phyloP scores from a whole-genome alignment of 2,888 invertebrate species.

The Dorcus hopei region DNA sequence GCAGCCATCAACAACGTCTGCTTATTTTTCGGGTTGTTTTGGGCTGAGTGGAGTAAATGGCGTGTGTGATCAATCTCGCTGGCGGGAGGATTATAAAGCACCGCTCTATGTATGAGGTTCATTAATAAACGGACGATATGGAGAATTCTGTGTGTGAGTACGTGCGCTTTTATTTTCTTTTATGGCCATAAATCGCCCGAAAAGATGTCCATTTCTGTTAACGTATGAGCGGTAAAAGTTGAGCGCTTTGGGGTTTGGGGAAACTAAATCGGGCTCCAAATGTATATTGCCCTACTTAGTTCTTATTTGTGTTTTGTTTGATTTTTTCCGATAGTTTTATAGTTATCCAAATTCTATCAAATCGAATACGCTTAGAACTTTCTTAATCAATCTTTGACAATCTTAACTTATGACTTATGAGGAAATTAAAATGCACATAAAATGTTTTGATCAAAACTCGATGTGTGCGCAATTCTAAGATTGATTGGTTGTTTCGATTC shows the following conservation, averaged over 20 bases:
- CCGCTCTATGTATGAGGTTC: slow-evolving; percentile 38
- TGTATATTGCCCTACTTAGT: too few relatives aligned
- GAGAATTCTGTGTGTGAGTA: slow-evolving; percentile 5
- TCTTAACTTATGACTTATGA: too few relatives aligned
- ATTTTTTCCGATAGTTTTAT: too few relatives aligned
- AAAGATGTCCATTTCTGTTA: slow-evolving; percentile 1
- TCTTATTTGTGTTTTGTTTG: too few relatives aligned
- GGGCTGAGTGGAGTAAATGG: slow-evolving; percentile 42
- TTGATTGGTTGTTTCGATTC: too few relatives aligned
- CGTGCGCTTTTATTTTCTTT: slow-evolving; percentile 6
- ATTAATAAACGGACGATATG: slow-evolving; percentile 34
- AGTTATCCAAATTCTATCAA: too few relatives aligned
- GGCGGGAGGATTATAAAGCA: slow-evolving; percentile 38
- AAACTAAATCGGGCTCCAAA: too few relatives aligned
- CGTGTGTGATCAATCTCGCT: slow-evolving; percentile 46
- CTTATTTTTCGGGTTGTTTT: slow-evolving; percentile 46
- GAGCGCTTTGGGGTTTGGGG: neutral
- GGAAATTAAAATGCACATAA: too few relatives aligned
- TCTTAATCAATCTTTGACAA: too few relatives aligned
- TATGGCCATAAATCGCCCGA: neutral
- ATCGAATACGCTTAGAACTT: too few relatives aligned
- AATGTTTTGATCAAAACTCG: too few relatives aligned
- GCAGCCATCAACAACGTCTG: slow-evolving; percentile 44
- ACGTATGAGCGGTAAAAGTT: neutral
- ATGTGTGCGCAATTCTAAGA: too few relatives aligned